Base-by-base conservation (phyloP, 2,888 invertebrate genomes). In the Lasioglossum zephyrum region DNA sequence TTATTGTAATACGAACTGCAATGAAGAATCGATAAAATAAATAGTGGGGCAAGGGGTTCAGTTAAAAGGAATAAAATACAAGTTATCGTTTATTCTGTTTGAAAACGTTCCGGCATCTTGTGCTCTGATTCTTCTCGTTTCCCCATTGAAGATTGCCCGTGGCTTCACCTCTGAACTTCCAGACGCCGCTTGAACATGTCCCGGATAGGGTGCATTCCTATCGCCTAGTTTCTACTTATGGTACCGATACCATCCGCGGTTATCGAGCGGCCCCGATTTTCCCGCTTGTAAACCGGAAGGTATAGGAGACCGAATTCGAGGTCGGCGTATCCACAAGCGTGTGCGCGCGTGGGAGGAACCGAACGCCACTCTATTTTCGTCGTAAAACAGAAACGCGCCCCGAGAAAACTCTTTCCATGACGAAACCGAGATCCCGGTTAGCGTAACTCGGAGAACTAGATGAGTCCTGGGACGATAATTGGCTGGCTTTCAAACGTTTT, bases 331-430 rank as follows among this genome's bases (percentile, higher is more conserved):
- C 53, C 66, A 78, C 78, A 66, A 47, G 78, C 72, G 22, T 53
- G 53, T 53, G n/a, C 39, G 39, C 53, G 78, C 78, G 77, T 53
- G 57, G 70, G 22, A 31, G 49, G 72, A 69, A 47, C 69, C 63
- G 16, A 81, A 85, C 53, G 73, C 18, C 73, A 49, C 79, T 86
- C 86, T 87, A 87, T 87, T 85, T 82, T 75, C 79, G 86, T 86
- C 85, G 69, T 73, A 78, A 81, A 86, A 85, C 81, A 85, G 72
- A 78, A n/a, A 78, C 75, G 47, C 74, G 44, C 77, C 75, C 77
- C 81, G 72, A 66, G 69, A 53, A 53, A 70, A 73, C 69, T 49
- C 44, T 57, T 60, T 77, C 74, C 60, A 13, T 60, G 72, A 72
- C 79, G 85, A 79, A 83, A 79, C 16, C 31, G 16, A 47, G 44